Percentiles rank a stretch among this genome's conserved stretches.
Conservation (phyloP, 2,888 invertebrate genomes). For the Emmelina monodactyla region DNA sequence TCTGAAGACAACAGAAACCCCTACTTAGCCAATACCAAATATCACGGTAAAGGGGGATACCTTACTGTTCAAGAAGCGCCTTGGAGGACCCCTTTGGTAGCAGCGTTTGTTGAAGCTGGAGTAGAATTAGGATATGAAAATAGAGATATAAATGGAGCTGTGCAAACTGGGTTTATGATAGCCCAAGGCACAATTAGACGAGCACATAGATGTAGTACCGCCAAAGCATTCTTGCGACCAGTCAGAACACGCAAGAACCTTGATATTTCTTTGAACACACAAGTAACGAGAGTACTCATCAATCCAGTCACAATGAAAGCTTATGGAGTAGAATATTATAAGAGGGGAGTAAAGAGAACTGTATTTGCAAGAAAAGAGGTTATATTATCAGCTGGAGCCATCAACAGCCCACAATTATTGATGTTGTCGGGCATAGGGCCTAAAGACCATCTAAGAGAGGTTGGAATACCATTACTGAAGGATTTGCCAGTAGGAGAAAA, state of each 20-base stretch:
- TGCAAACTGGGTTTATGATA: slow-evolving; percentile 83
- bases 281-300: slow-evolving; percentile 79
- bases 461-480: slow-evolving; percentile 77
- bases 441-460: slow-evolving; percentile 69
- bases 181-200: slow-evolving; percentile 82
- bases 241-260: slow-evolving; percentile 78
- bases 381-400: slow-evolving; percentile 87
- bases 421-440: slow-evolving; percentile 91
- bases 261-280: slow-evolving; percentile 81
- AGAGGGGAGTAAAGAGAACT: slow-evolving; percentile 73
- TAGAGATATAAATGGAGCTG: slow-evolving; percentile 81
- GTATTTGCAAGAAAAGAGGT: slow-evolving; percentile 83
- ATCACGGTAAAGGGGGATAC: slow-evolving; percentile 77
- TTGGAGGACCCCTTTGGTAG: slow-evolving; percentile 82
- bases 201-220: slow-evolving; percentile 85
- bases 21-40: slow-evolving; percentile 73
- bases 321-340: slow-evolving; percentile 80
- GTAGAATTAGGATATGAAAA: slow-evolving; percentile 84
- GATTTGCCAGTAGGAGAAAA: slow-evolving; percentile 83
- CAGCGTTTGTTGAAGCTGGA: slow-evolving; percentile 84
- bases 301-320: slow-evolving; percentile 78
- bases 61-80: slow-evolving; percentile 85
- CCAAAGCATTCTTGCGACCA: slow-evolving; percentile 86
- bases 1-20: slow-evolving; percentile 90
- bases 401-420: slow-evolving; percentile 90